Conservation (phyloP, 2,113 vertebrate species). For the Hystrix brachyura region DNA sequence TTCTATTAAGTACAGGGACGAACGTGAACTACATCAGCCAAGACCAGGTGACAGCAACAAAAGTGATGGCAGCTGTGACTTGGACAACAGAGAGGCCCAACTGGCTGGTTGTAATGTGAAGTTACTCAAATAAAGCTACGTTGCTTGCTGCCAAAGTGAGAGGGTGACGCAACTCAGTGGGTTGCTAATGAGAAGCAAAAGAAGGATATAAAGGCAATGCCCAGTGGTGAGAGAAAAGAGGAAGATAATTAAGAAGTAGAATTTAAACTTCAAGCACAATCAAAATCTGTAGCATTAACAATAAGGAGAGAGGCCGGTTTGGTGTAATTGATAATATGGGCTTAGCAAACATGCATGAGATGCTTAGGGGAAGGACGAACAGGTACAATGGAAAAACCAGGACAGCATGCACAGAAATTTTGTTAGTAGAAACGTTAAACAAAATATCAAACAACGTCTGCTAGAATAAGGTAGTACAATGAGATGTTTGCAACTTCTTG, state of each 20-base stretch:
- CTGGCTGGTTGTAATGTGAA: not conserved
- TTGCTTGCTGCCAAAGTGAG: not conserved
- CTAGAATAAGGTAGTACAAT: conserved; percentile 15
- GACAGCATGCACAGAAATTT: not conserved
- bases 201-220: conserved; percentile 46
- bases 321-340: conserved; percentile 8
- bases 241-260: conserved; percentile 60
- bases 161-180: conserved; percentile 44
- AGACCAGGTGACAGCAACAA: conserved; percentile 32
- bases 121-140: conserved; percentile 5
- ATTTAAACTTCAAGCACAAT: conserved; percentile 54
- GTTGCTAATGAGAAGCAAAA: conserved; percentile 73
- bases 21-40: not conserved
- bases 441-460: conserved; percentile 33
- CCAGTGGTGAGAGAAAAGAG: conserved; percentile 48
- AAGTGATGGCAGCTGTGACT: conserved; percentile 59
- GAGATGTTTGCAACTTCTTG: not conserved
- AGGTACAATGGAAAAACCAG: not conserved
- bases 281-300: conserved; percentile 17
- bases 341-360: conserved; percentile 28
- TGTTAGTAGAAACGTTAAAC: not conserved
- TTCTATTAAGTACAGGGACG: not conserved
- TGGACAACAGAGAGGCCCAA: conserved; percentile 27
- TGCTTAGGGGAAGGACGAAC: not conserved
- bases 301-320: conserved; percentile 40